phyloP scores from a whole-genome alignment of 2,888 invertebrate genomes.

The Parascotia fuliginaria region DNA sequence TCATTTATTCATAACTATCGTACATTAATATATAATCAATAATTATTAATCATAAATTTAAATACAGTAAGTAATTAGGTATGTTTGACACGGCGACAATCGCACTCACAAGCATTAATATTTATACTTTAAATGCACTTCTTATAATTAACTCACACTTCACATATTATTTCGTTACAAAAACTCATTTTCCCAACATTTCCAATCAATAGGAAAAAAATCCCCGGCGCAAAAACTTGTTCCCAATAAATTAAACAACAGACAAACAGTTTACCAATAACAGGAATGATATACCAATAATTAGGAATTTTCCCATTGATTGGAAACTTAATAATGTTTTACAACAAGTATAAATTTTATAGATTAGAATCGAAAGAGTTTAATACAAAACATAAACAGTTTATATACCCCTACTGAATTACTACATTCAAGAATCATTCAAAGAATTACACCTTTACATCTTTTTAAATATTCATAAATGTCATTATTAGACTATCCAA shows the following conservation, averaged over 20 bases:
- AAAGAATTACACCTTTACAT: too few relatives aligned
- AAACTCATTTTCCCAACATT: conserved; percentile 7
- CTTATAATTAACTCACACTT: conserved; percentile 44
- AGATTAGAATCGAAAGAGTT: not conserved
- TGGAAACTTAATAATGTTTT: conserved; percentile 5
- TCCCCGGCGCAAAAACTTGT: not conserved
- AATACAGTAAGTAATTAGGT: conserved; percentile 73
- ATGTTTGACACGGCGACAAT: conserved; percentile 69
- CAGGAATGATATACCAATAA: conserved; percentile 25
- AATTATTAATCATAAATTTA: conserved; percentile 74
- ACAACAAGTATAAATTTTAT: conserved; percentile 5
- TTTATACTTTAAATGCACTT: conserved; percentile 71
- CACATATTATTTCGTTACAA: conserved; percentile 16
- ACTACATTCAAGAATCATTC: too few relatives aligned
- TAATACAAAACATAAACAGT: not conserved
- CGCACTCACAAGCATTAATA: conserved; percentile 66
- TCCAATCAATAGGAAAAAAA: not conserved
- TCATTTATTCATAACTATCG: conserved; percentile 84
- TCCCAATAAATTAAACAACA: conserved; percentile 21
- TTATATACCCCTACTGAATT: not conserved
- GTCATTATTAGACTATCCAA: too few relatives aligned
- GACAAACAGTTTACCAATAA: conserved; percentile 11
- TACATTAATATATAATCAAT: conserved; percentile 79
- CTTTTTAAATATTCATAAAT: too few relatives aligned
- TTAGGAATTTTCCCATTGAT: conserved; percentile 25